phyloP scores from a whole-genome alignment of 92 coral and sea anemone species.

The Siderastrea siderea region DNA sequence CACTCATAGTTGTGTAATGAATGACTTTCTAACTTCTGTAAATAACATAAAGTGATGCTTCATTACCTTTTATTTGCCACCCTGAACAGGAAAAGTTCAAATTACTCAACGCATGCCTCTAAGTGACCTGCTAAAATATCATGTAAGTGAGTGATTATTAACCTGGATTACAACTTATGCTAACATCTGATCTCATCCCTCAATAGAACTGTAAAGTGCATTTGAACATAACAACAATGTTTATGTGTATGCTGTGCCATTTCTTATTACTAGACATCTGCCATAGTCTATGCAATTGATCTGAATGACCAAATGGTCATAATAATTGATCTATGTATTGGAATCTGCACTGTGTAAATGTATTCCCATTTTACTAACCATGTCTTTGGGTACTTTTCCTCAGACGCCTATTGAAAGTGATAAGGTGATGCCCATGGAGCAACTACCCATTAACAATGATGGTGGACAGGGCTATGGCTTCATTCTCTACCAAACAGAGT shows the following conservation, averaged over 20 bases:
- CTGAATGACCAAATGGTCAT: too few relatives aligned
- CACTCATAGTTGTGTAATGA: too few relatives aligned
- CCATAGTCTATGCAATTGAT: too few relatives aligned
- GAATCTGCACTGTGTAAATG: too few relatives aligned
- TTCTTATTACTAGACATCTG: too few relatives aligned
- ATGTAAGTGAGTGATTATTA: constrained; percentile 43
- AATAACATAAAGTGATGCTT: not conserved
- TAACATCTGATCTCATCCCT: too few relatives aligned
- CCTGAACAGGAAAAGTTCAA: constrained; percentile 66
- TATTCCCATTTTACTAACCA: too few relatives aligned
- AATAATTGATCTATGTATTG: too few relatives aligned
- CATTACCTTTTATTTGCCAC: not conserved
- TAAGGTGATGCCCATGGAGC: constrained; percentile 85
- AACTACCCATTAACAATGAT: constrained; percentile 79
- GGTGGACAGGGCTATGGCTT: constrained; percentile 97
- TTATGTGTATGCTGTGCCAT: too few relatives aligned
- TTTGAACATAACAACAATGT: too few relatives aligned
- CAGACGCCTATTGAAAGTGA: constrained; percentile 66
- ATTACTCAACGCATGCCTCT: constrained; percentile 66
- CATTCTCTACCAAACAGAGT: constrained; percentile 77
- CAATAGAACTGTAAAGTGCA: not conserved
- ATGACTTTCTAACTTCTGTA: not conserved
- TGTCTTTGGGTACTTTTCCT: not conserved
- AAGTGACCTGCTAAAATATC: constrained; percentile 45
- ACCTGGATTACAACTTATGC: not conserved